Conservation (phyloP, 1,140 invertebrate genomes). For the Grapholita molesta region DNA sequence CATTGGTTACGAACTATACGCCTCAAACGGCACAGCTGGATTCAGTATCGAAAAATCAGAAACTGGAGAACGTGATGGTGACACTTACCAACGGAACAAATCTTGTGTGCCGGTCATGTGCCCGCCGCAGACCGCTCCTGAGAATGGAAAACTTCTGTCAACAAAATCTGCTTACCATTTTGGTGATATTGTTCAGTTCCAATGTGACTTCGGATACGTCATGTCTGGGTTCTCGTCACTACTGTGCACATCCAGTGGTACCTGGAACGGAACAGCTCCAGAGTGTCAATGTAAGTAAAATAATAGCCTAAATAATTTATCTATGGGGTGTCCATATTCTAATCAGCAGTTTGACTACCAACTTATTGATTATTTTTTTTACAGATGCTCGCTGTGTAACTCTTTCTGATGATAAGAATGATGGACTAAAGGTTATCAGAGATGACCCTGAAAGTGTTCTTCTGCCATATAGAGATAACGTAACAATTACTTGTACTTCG, state of each 20-base stretch:
- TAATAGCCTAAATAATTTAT: not conserved
- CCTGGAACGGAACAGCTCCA: slow-evolving; percentile 96
- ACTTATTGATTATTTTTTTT: slow-evolving; percentile 43
- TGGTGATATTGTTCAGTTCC: slow-evolving; percentile 93
- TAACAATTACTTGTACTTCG: slow-evolving; percentile 89
- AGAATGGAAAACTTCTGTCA: slow-evolving; percentile 93
- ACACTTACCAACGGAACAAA: slow-evolving; percentile 95
- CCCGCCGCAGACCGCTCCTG: slow-evolving; percentile 86
- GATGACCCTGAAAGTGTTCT: slow-evolving; percentile 88
- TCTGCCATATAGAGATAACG: slow-evolving; percentile 93
- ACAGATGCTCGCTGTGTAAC: slow-evolving; percentile 93
- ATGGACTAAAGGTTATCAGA: slow-evolving; percentile 88
- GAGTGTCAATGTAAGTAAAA: slow-evolving; percentile 91
- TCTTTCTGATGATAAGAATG: slow-evolving; percentile 91
- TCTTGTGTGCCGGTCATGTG: slow-evolving; percentile 97
- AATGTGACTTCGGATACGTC: slow-evolving; percentile 97
- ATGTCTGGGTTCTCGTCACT: slow-evolving; percentile 91
- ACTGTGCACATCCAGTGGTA: slow-evolving; percentile 92
- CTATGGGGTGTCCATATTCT: no score
- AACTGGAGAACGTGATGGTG: slow-evolving; percentile 91
- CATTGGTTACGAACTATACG: slow-evolving; percentile 94
- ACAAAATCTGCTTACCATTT: slow-evolving; percentile 92
- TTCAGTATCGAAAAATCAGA: slow-evolving; percentile 90
- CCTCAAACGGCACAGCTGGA: slow-evolving; percentile 94
- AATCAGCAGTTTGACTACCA: slow-evolving; percentile 1